phyloP scores from a whole-genome alignment of 2,888 invertebrate species.

The Heliconius charithonia region DNA sequence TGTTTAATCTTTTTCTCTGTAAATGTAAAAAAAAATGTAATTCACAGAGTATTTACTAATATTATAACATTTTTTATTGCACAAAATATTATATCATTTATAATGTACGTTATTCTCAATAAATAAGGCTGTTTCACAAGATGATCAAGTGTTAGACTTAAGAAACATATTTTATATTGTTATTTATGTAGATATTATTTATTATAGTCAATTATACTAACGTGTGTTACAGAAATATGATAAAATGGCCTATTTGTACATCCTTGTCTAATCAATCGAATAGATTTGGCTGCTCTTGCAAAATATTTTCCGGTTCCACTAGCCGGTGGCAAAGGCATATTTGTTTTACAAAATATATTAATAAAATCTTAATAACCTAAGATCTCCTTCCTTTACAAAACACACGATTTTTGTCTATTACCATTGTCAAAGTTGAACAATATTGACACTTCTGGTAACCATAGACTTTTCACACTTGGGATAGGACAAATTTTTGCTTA shows the following conservation, averaged over 20 bases:
- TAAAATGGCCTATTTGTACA: slow-evolving; percentile 97
- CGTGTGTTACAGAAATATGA: slow-evolving; percentile 94
- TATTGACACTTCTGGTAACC: neutral
- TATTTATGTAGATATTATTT: neutral
- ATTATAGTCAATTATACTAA: slow-evolving; percentile 65
- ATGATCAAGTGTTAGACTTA: neutral
- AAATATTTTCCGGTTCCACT: slow-evolving; percentile 88
- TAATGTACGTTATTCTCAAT: neutral
- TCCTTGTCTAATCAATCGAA: slow-evolving; percentile 91
- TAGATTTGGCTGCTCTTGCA: slow-evolving; percentile 85
- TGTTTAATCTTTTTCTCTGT: slow-evolving; percentile 85
- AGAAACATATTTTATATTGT: neutral
- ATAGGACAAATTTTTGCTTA: neutral
- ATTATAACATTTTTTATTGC: neutral
- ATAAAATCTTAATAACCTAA: slow-evolving; percentile 18
- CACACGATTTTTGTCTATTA: neutral
- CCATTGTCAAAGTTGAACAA: neutral
- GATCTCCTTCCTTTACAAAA: neutral
- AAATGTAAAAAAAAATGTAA: slow-evolving; percentile 44
- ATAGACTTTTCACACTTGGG: neutral
- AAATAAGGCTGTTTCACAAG: neutral
- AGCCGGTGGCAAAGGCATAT: slow-evolving; percentile 85
- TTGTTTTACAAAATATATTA: slow-evolving; percentile 10
- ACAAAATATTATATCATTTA: neutral
- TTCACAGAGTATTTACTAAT: no score